Conservation (phyloP, 1,140 invertebrate genomes). For the Paraescarpia echinospica region DNA sequence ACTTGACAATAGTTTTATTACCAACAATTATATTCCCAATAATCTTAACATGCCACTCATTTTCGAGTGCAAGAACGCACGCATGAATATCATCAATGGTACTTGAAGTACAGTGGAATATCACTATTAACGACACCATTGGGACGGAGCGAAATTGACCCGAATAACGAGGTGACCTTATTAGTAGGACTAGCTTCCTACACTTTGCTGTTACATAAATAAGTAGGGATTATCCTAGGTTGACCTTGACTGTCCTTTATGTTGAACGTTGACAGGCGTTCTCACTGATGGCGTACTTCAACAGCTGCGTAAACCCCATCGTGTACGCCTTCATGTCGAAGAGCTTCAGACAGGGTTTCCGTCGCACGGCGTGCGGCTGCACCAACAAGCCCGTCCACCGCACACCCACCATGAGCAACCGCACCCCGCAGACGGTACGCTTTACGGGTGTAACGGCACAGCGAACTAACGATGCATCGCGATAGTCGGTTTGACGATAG, state of each 20-base stretch:
- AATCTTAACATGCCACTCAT: too few species aligned
- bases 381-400: not conserved
- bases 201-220: too few species aligned
- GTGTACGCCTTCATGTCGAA: conserved; percentile 81
- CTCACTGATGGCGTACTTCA: conserved; percentile 63
- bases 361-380: conserved; percentile 24
- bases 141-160: too few species aligned
- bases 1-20: too few species aligned
- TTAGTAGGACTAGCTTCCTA: too few species aligned
- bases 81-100: not conserved
- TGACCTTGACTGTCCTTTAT: conserved; percentile 57
- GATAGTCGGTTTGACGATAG: too few species aligned
- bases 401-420: not conserved
- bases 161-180: too few species aligned
- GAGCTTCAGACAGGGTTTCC: conserved; percentile 72
- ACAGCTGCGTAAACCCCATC: conserved; percentile 76
- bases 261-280: conserved; percentile 64
- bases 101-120: conserved; percentile 64
- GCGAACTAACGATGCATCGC: too few species aligned
- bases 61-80: not conserved
- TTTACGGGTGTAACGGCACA: too few species aligned
- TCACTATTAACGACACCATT: too few species aligned
- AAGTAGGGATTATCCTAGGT: too few species aligned
- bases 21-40: too few species aligned
- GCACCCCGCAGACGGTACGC: not conserved